phyloP scores from a whole-genome alignment of 1,140 invertebrate genomes.

The Battus philenor region DNA sequence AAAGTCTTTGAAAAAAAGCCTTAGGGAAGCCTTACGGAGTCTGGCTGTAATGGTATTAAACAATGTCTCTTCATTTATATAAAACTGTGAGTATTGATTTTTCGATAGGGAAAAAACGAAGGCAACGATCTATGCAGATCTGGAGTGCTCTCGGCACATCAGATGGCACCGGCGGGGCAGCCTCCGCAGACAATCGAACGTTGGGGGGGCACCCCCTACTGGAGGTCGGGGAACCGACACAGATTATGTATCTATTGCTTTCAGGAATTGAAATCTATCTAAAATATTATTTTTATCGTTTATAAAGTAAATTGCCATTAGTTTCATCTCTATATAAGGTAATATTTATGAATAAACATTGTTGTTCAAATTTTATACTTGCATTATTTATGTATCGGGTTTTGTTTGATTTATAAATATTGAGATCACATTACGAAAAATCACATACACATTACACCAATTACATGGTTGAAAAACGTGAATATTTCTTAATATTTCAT shows the following conservation, averaged over 20 bases:
- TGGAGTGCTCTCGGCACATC: conserved; percentile 74
- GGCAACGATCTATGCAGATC: conserved; percentile 75
- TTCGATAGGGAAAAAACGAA: conserved; percentile 75
- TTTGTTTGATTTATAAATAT: too few relatives aligned
- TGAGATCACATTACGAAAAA: too few relatives aligned
- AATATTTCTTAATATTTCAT: too few relatives aligned
- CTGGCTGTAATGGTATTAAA: conserved; percentile 48
- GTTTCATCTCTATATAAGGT: too few relatives aligned
- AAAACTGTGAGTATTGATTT: conserved; percentile 73
- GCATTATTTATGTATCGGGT: too few relatives aligned
- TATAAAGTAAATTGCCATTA: too few relatives aligned
- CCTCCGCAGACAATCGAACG: conserved; percentile 74
- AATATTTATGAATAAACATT: too few relatives aligned
- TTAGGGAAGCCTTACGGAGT: conserved; percentile 22
- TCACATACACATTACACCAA: too few relatives aligned
- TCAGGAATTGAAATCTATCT: conserved; percentile 7
- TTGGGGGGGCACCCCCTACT: conserved; percentile 52
- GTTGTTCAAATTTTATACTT: too few relatives aligned
- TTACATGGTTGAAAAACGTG: too few relatives aligned
- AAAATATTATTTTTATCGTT: too few relatives aligned
- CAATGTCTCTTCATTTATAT: conserved; percentile 62
- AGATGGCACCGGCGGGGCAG: conserved; percentile 73
- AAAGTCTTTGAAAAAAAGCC: conserved; percentile 8
- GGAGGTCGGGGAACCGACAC: conserved; percentile 58
- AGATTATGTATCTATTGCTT: conserved; percentile 41